phyloP scores from a whole-genome alignment of 1,140 invertebrate species.

The Aphelenchoides besseyi region DNA sequence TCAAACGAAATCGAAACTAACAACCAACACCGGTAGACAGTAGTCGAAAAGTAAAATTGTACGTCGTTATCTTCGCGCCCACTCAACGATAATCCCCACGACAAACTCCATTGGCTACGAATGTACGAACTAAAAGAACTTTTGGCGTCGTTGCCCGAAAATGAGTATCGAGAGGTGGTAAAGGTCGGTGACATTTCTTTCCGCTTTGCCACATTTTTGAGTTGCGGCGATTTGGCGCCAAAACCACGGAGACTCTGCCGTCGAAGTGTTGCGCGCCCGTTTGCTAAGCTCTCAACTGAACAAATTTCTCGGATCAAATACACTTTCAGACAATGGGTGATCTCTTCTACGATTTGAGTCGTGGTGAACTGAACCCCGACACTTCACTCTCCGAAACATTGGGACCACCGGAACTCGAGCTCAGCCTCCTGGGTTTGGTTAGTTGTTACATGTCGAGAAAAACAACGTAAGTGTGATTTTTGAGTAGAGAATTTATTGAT shows the following conservation, averaged over 20 bases:
- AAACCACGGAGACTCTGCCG: too few relatives aligned
- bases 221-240: too few relatives aligned
- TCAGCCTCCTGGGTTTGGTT: background rate
- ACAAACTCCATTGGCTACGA: too few relatives aligned
- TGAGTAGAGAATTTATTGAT: too few relatives aligned
- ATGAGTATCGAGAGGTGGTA: background rate
- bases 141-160: background rate
- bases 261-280: too few relatives aligned
- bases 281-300: too few relatives aligned
- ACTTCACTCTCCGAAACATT: background rate
- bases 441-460: background rate
- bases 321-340: conserved; percentile 5
- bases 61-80: too few relatives aligned
- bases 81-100: too few relatives aligned
- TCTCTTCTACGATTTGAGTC: background rate
- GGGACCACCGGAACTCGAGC: background rate
- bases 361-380: background rate
- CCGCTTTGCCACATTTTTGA: background rate
- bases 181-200: background rate
- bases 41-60: too few relatives aligned
- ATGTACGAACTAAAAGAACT: background rate
- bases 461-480: background rate
- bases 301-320: background rate
- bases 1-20: too few relatives aligned
- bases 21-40: too few relatives aligned